Evolutionary conservation across 92 coral and sea anemone genomes (phyloP).

Genomic region (Umimayanthus chanpuru): DNA sequence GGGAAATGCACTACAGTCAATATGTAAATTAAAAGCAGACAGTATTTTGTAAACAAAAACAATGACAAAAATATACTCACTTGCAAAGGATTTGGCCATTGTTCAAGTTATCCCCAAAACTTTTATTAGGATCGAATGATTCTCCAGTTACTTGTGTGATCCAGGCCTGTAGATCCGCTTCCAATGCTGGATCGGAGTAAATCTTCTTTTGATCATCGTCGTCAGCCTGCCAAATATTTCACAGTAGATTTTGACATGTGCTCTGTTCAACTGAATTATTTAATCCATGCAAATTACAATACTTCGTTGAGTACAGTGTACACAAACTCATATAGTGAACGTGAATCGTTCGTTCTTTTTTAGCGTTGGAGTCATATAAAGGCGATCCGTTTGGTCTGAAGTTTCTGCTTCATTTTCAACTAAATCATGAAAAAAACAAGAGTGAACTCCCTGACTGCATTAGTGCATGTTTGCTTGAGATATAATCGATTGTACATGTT

Average conservation of each 20-base stretch:
- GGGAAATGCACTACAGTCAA: neutral
- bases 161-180: constrained; percentile 38
- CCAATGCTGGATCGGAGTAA: constrained; percentile 31
- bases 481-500: constrained; percentile 4
- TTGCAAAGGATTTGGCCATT: constrained; percentile 45
- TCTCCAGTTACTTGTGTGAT: constrained; percentile 11
- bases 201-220: constrained; percentile 26
- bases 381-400: neutral
- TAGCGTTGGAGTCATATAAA: neutral
- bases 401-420: neutral
- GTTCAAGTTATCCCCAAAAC: constrained; percentile 38
- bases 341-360: neutral
- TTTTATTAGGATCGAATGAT: constrained; percentile 36
- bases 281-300: neutral
- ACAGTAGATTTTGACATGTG: neutral
- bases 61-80: constrained; percentile 25
- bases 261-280: neutral
- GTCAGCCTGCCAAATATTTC: constrained; percentile 20
- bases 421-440: neutral
- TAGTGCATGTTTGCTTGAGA: neutral
- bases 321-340: neutral
- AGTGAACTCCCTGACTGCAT: no score
- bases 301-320: neutral
- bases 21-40: neutral
- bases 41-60: constrained; percentile 4